phyloP scores from a whole-genome alignment of 2,113 vertebrate genomes.

The Alligator sinensis region DNA sequence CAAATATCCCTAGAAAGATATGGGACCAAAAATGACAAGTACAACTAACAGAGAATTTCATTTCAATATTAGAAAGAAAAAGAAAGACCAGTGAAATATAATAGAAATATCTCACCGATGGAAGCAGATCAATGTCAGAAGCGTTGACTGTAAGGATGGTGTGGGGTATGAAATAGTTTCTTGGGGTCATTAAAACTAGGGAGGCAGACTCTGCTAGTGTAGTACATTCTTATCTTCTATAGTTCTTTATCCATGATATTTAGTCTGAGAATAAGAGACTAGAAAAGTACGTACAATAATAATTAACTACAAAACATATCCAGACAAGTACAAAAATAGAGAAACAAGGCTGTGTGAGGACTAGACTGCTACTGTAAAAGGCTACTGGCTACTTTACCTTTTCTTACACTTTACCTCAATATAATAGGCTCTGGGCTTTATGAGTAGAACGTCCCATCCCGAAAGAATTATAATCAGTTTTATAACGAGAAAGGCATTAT shows the following conservation, averaged over 20 bases:
- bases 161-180: neutral
- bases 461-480: slow-evolving; percentile 12
- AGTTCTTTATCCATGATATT: slow-evolving; percentile 8
- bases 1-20: neutral
- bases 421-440: slow-evolving; percentile 30
- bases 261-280: neutral
- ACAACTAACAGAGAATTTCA: neutral
- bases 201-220: neutral
- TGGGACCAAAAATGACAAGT: neutral
- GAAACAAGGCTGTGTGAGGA: slow-evolving; percentile 56
- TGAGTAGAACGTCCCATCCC: slow-evolving; percentile 11
- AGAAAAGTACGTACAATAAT: slow-evolving; percentile 16
- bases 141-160: neutral
- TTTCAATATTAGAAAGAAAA: neutral
- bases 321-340: slow-evolving; percentile 53
- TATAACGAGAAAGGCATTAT: neutral
- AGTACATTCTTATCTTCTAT: neutral
- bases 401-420: slow-evolving; percentile 30
- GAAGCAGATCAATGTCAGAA: neutral
- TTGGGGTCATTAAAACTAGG: neutral
- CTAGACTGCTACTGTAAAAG: slow-evolving; percentile 49
- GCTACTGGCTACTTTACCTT: slow-evolving; percentile 36
- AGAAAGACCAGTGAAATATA: neutral
- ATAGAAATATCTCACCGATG: neutral
- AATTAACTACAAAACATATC: slow-evolving; percentile 57